Conservation (phyloP, 2,888 invertebrate genomes). For the Elysia crispata region DNA sequence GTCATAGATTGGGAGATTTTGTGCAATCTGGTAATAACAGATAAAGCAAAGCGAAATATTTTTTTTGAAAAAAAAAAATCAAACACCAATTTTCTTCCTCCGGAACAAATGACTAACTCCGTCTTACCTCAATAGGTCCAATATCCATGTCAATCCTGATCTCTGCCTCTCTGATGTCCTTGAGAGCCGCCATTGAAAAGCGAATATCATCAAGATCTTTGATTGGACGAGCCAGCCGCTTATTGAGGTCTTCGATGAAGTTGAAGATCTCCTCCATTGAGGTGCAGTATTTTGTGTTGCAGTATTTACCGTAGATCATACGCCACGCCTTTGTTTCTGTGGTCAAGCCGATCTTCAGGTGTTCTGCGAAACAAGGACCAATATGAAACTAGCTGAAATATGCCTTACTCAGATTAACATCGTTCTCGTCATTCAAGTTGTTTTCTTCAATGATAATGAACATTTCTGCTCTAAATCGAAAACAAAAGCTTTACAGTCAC, state of each 20-base stretch:
- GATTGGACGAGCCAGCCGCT: conserved; percentile 91
- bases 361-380: conserved; percentile 72
- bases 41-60: too few relatives aligned
- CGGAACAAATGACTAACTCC: background rate
- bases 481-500: too few relatives aligned
- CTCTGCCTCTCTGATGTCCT: conserved; percentile 91
- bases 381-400: too few relatives aligned
- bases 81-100: too few relatives aligned
- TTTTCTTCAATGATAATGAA: background rate
- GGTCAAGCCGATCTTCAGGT: conserved; percentile 89
- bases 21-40: too few relatives aligned
- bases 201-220: conserved; percentile 95
- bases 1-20: too few relatives aligned
- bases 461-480: background rate
- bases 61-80: too few relatives aligned
- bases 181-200: conserved; percentile 93
- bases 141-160: conserved; percentile 96
- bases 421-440: too few relatives aligned
- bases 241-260: conserved; percentile 87
- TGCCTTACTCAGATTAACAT: too few relatives aligned
- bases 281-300: conserved; percentile 76
- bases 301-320: conserved; percentile 75
- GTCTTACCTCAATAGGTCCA: conserved; percentile 89
- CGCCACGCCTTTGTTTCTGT: conserved; percentile 80
- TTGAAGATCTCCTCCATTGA: conserved; percentile 83